Evolutionary conservation across 2,797 vertebrate species (phyloP), one percentile per base, ranked within the genome.

Genomic region (Stomatorhinus walkeri): DNA sequence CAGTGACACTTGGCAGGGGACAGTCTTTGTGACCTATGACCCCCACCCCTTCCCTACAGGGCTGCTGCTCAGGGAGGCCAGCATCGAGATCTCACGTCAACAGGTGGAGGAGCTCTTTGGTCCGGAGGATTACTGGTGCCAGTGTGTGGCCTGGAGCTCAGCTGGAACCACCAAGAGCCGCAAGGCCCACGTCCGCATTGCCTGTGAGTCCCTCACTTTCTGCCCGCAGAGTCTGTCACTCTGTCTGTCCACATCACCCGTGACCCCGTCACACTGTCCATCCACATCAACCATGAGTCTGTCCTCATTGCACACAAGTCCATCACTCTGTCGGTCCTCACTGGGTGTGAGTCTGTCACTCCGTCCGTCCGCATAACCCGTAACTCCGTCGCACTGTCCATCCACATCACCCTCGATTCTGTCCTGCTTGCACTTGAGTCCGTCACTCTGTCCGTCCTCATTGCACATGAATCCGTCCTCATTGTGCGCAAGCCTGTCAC

Each of bases 91-190:
- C 92, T 98, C 98, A 0, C 96, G 98, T n/a, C 98, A 99, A 94
- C 98, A 99, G 91, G 98, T 99, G 28, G 98, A 99, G 93, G 98
- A 99, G 91, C 95, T 99, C 61, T 99, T 99, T 0, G 98, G 98
- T 8, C 97, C 97, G 0, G 98, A 99, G 93, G 98, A 99, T 93
- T 99, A 98, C 94, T 99, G 98, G 98, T 99, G 98, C 93, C 98
- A 99, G 94, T 99, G 98, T 84, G 98, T 99, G 54, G 98, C 98
- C 92, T 99, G 98, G 98, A 99, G 98, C 94, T 99, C 98, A 0
- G 97, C 98, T 0, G 98, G 98, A 90, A 99, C 98, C 92, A 99
- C 98, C 64, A 99, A 99, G 95, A 99, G 98, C 94, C 96, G 98
- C 40, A 99, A 98, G 92, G 97, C 98, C 85, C 97, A 99, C 0